A percentile compares a stretch with the other conserved stretches of the same genome.
Evolutionary conservation across 2,888 invertebrate species (phyloP).

Genomic region (Lasius platythorax): DNA sequence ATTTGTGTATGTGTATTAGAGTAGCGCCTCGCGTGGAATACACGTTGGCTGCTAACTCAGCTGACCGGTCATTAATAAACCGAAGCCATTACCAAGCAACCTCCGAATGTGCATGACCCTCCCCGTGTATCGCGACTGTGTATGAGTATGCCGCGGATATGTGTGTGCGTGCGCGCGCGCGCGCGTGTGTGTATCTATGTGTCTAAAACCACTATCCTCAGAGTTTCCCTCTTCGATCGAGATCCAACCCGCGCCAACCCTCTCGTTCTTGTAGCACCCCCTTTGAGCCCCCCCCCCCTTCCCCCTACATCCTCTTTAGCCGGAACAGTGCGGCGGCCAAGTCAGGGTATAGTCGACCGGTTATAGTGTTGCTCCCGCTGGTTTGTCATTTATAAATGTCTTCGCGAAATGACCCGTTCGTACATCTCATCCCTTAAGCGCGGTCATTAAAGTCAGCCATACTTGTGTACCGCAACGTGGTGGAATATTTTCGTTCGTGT

Average conservation of each 20-base stretch:
- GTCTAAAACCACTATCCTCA: conserved; percentile 83
- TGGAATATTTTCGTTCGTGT: conserved; percentile 53
- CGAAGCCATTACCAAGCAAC: conserved; percentile 83
- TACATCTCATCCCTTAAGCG: conserved; percentile 84
- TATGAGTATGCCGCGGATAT: conserved; percentile 46
- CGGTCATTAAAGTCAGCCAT: conserved; percentile 84
- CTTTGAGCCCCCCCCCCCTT: conserved; percentile 40
- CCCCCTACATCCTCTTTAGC: conserved; percentile 70
- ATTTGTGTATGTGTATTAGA: conserved; percentile 61
- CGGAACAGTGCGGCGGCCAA: conserved; percentile 73
- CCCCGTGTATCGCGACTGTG: conserved; percentile 66
- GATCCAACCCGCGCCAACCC: conserved; percentile 68
- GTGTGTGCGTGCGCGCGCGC: conserved; percentile 37
- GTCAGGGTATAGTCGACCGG: conserved; percentile 74
- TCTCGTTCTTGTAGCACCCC: conserved; percentile 44
- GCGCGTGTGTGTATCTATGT: conserved; percentile 60
- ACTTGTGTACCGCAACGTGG: conserved; percentile 57
- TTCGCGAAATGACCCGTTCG: conserved; percentile 84
- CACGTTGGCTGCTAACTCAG: conserved; percentile 80
- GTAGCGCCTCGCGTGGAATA: conserved; percentile 78
- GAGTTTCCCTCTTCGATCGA: conserved; percentile 81
- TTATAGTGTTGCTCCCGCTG: conserved; percentile 81
- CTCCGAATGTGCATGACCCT: conserved; percentile 76
- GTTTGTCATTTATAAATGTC: conserved; percentile 85
- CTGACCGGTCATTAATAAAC: conserved; percentile 86